These are phyloP conservation scores for Sebastiscus albofasciatus DNA, from an alignment of 2,797 vertebrate genomes.

Conservation along the genomic window DNA sequence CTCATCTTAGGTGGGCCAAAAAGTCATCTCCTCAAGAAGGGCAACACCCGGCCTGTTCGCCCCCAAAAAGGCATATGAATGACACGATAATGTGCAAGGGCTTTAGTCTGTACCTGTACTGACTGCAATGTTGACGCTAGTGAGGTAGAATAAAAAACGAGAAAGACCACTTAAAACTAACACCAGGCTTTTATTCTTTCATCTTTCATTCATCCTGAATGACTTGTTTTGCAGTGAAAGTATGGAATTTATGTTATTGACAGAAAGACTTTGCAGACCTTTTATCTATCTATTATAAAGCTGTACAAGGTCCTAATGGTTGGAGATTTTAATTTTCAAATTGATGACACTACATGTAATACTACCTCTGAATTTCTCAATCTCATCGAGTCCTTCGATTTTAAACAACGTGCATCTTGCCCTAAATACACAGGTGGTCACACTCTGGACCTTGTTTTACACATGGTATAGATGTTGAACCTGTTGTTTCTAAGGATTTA, in stretches of 20 bases:
- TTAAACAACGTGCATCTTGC: neutral
- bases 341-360: neutral
- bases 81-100: neutral
- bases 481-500: neutral
- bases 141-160: too few relatives aligned
- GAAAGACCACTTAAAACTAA: neutral
- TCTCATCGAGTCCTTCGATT: neutral
- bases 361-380: neutral
- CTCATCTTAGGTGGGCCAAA: constrained; percentile 23
- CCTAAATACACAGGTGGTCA: rapidly evolving
- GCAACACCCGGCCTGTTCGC: neutral
- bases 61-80: neutral
- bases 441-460: neutral
- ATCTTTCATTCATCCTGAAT: neutral
- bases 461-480: neutral
- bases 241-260: neutral
- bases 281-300: neutral
- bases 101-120: neutral
- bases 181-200: neutral
- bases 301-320: neutral
- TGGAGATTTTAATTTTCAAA: neutral
- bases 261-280: neutral
- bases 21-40: constrained; percentile 35
- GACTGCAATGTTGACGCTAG: neutral
- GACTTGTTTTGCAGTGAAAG: rapidly evolving